Percentiles rank a stretch among this genome's conserved stretches.
Conservation (phyloP, 2,888 invertebrate genomes). For the Spodoptera picta region DNA sequence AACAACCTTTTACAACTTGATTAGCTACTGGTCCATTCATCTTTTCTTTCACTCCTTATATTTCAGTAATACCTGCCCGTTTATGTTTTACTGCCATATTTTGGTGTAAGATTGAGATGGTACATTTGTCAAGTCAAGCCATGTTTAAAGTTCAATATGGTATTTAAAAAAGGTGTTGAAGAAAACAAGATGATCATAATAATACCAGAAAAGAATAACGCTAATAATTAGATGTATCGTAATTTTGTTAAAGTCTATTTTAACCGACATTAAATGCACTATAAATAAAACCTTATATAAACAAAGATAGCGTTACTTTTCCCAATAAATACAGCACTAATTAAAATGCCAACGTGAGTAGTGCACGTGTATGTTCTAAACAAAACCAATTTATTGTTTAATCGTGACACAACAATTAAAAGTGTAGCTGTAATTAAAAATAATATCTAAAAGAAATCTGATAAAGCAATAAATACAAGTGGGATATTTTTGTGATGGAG, state of each 20-base stretch:
- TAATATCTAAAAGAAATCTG: too few species aligned
- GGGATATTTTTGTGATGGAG: too few species aligned
- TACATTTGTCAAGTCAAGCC: too few species aligned
- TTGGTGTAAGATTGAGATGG: conserved; percentile 1
- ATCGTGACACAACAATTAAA: conserved; percentile 33
- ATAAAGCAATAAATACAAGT: too few species aligned
- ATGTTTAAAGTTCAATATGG: too few species aligned
- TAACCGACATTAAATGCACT: too few species aligned
- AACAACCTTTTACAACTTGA: conserved; percentile 38
- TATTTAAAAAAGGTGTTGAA: too few species aligned
- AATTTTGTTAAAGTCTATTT: too few species aligned
- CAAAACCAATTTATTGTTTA: conserved; percentile 27
- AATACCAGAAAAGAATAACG: too few species aligned
- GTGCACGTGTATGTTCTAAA: conserved; percentile 6
- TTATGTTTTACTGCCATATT: not conserved
- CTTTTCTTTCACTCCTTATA: conserved; percentile 41
- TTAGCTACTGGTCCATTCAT: conserved; percentile 37
- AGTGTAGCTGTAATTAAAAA: not conserved
- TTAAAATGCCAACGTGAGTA: conserved; percentile 12
- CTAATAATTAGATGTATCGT: too few species aligned
- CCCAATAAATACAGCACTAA: conserved; percentile 7
- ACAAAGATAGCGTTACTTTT: conserved; percentile 25
- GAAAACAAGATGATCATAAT: too few species aligned
- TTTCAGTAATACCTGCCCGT: conserved; percentile 13
- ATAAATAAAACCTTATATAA: not conserved